Evolutionary conservation across 2,797 vertebrate genomes (phyloP).

Genomic region (Amblyopsis hoosieri): DNA sequence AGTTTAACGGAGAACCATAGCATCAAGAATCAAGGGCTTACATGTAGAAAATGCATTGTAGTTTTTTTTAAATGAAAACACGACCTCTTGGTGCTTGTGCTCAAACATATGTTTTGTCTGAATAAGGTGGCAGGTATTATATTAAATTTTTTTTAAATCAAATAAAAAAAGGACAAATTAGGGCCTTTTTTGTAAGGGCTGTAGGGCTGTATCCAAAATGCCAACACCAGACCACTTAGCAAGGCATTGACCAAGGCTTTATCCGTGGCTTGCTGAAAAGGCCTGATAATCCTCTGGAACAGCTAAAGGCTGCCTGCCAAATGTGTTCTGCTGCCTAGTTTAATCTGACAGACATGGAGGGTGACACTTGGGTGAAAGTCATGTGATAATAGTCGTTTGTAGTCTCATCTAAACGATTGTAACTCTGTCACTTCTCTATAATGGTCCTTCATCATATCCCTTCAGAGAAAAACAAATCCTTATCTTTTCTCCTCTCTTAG

Average conservation of each 20-base stretch:
- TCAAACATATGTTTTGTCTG: background rate
- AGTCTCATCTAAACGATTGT: no score
- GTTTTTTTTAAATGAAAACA: background rate
- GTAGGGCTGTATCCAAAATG: background rate
- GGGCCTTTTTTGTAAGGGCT: no score
- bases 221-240: conserved; percentile 8
- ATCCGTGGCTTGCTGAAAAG: conserved; percentile 13
- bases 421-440: no score
- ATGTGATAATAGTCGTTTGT: no score
- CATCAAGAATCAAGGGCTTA: no score
- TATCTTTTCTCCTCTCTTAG: no score
- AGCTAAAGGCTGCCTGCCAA: conserved; percentile 23
- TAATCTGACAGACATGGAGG: conserved; percentile 11
- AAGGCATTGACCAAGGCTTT: conserved; percentile 41
- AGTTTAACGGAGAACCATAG: no score
- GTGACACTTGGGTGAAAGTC: background rate
- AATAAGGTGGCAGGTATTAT: background rate
- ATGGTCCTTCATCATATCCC: no score
- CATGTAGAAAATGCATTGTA: no score
- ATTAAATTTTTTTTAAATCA: no score
- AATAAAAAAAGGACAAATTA: background rate
- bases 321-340: conserved; percentile 33
- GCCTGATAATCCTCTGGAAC: conserved; percentile 23
- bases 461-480: no score
- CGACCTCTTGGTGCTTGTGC: background rate